Evolutionary conservation across 2,797 vertebrate genomes (phyloP).

Genomic region (Sparus aurata): DNA sequence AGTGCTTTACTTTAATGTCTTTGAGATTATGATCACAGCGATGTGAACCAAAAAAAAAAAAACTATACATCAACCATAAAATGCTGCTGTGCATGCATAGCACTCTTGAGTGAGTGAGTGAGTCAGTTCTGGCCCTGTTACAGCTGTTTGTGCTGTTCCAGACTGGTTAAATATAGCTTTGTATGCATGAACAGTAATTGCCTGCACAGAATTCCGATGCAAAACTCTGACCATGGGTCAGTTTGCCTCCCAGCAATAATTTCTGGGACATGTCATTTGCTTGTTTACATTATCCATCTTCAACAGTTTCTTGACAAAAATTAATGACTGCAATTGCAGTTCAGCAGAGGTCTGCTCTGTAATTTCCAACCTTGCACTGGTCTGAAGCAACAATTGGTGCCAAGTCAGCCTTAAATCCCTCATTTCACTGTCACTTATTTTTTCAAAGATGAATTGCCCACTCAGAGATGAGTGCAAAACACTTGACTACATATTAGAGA

Average conservation of each 20-base stretch:
- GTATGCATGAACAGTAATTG: conserved; percentile 17
- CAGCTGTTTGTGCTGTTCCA: neutral
- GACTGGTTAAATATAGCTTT: conserved; percentile 20
- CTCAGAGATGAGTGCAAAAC: conserved; percentile 31
- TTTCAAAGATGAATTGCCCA: conserved; percentile 38
- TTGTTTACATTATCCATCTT: conserved; percentile 51
- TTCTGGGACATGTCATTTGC: conserved; percentile 29
- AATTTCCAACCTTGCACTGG: conserved; percentile 24
- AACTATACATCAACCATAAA: conserved; percentile 15
- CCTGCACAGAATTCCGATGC: conserved; percentile 4
- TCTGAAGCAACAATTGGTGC: conserved; percentile 27
- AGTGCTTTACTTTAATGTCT: conserved; percentile 1
- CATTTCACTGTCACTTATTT: conserved; percentile 10
- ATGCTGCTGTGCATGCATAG: conserved; percentile 12
- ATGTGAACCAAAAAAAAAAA: conserved; percentile 16
- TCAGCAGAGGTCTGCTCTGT: conserved; percentile 21
- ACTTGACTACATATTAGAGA: conserved; percentile 31
- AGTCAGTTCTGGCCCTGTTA: neutral
- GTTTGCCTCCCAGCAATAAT: conserved; percentile 34
- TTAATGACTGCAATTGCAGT: conserved; percentile 23
- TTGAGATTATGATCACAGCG: conserved; percentile 18
- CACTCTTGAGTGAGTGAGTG: neutral
- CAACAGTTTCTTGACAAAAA: conserved; percentile 16
- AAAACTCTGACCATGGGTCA: conserved; percentile 15
- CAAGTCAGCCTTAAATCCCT: conserved; percentile 43